phyloP scores from a whole-genome alignment of 1,140 invertebrate genomes.

The Drosophila obscura region DNA sequence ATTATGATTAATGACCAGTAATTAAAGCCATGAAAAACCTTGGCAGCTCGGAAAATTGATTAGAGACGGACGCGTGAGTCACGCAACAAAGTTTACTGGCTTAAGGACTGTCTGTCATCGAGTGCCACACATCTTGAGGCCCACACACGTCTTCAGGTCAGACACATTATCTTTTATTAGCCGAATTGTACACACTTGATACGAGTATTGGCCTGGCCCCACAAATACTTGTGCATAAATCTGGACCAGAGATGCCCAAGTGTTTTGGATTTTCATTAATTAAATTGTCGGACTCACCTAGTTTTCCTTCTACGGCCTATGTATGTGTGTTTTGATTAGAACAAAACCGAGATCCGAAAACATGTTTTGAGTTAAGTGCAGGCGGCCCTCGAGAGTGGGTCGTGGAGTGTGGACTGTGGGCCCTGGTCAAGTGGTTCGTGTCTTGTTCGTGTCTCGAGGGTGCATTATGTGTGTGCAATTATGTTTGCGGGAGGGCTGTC shows the following conservation, averaged over 20 bases:
- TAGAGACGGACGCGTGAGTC: conserved; percentile 35
- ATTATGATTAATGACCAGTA: conserved; percentile 71
- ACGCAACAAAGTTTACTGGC: conserved; percentile 18
- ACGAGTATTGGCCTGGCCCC: neutral
- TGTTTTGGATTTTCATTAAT: conserved; percentile 75
- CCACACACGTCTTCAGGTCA: conserved; percentile 11
- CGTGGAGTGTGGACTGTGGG: too few relatives aligned
- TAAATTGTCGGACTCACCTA: conserved; percentile 48
- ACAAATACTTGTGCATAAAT: conserved; percentile 41
- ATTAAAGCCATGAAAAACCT: conserved; percentile 58
- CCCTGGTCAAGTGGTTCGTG: conserved; percentile 24
- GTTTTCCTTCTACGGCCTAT: conserved; percentile 11
- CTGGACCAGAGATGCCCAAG: conserved; percentile 39
- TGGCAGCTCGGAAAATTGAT: conserved; percentile 42
- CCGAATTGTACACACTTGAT: conserved; percentile 33
- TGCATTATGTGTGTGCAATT: conserved; percentile 64
- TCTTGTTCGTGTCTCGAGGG: conserved; percentile 67
- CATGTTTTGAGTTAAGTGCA: conserved; percentile 66
- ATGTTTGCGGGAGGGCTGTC: conserved; percentile 17
- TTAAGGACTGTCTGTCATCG: neutral
- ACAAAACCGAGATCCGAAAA: conserved; percentile 58
- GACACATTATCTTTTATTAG: conserved; percentile 48
- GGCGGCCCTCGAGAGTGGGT: conserved; percentile 19
- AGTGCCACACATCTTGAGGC: neutral
- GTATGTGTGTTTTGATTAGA: conserved; percentile 66